Evolutionary conservation across 2,113 vertebrate genomes (phyloP).

Genomic region (Ammodytes dubius): DNA sequence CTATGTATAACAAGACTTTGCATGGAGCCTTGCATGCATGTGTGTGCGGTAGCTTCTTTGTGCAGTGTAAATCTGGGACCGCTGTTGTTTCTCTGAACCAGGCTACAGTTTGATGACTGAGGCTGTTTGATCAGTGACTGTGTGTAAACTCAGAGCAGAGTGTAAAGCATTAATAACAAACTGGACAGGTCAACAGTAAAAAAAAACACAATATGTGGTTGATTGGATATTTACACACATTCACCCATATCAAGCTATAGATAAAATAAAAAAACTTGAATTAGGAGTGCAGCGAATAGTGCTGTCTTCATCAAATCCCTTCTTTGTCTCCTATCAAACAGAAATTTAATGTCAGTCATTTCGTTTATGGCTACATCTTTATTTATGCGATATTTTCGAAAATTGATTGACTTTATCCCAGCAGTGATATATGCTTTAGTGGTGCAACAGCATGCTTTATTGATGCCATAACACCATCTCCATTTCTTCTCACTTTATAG

Average conservation of each 20-base stretch:
- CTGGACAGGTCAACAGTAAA: constrained; percentile 2
- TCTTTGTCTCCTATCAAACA: constrained; percentile 60
- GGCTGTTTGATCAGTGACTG: constrained; percentile 72
- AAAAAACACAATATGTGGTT: not conserved
- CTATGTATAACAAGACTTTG: not conserved
- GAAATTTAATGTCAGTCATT: constrained; percentile 74
- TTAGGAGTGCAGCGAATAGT: constrained; percentile 45
- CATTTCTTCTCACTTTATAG: constrained; percentile 76
- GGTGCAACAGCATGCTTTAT: constrained; percentile 79
- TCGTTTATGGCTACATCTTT: constrained; percentile 73
- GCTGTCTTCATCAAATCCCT: constrained; percentile 64
- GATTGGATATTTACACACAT: not conserved
- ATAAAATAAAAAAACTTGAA: constrained; percentile 6
- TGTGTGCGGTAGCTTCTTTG: constrained; percentile 17
- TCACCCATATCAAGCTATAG: not conserved
- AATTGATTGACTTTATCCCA: constrained; percentile 72
- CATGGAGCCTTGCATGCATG: not conserved
- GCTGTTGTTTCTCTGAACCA: constrained; percentile 37
- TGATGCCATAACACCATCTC: constrained; percentile 74
- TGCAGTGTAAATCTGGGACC: constrained; percentile 50
- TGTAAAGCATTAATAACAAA: constrained; percentile 4
- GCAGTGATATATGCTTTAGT: constrained; percentile 77
- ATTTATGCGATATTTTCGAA: constrained; percentile 76
- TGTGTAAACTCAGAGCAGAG: constrained; percentile 56
- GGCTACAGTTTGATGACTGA: constrained; percentile 67